These are phyloP conservation scores for Lanius ludovicianus DNA, from an alignment of 2,113 vertebrate species.

Conservation along the genomic window DNA sequence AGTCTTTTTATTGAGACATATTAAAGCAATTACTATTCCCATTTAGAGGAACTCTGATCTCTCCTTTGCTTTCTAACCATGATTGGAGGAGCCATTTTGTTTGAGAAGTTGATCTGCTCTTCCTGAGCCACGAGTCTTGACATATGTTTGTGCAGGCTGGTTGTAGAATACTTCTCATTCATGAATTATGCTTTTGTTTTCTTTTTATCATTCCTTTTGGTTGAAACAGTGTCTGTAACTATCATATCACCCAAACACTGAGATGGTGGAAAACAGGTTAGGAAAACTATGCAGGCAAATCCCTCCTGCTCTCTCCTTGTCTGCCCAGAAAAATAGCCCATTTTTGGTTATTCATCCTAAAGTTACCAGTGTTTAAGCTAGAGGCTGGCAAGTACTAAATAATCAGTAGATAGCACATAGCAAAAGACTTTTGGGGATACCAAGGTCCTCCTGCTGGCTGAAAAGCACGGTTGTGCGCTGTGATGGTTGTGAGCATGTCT, in stretches of 20 bases:
- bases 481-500: neutral
- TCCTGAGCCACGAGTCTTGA: neutral
- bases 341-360: neutral
- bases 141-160: neutral
- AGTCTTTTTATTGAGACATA: neutral
- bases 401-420: neutral
- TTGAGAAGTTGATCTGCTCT: neutral
- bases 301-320: neutral
- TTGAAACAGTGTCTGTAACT: neutral
- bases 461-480: neutral
- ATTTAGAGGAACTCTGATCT: neutral
- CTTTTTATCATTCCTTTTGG: neutral
- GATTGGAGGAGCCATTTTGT: neutral
- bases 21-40: neutral
- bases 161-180: neutral
- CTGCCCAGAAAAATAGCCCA: neutral
- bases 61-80: neutral
- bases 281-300: neutral
- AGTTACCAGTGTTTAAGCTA: neutral
- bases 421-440: neutral
- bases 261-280: neutral
- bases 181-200: constrained; percentile 12
- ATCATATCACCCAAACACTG: neutral
- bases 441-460: neutral
- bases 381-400: neutral